A percentile compares a stretch with the other conserved stretches of the same genome.
These are phyloP conservation scores for Mus spretus DNA, from an alignment of 2,797 vertebrate species.

Conservation along the genomic window DNA sequence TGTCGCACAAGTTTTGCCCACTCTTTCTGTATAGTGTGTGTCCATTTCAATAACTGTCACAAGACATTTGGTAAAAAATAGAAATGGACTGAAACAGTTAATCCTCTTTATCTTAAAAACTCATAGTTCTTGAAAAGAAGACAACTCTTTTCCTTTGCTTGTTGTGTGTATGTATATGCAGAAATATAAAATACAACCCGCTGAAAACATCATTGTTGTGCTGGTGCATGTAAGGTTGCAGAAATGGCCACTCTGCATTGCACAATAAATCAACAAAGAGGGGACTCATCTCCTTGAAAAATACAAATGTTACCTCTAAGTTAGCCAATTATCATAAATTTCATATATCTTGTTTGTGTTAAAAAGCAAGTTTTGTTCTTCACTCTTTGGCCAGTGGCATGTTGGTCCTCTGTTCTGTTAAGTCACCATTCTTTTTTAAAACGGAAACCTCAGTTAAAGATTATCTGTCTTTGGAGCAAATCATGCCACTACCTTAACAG, in stretches of 20 bases:
- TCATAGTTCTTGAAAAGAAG: conserved; percentile 43
- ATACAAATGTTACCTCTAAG: conserved; percentile 4
- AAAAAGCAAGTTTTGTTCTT: conserved; percentile 48
- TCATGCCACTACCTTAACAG: not conserved
- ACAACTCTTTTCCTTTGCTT: not conserved
- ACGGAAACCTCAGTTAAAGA: conserved; percentile 63
- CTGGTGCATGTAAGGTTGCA: no score
- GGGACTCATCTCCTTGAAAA: not conserved
- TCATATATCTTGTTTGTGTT: not conserved
- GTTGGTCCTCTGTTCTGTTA: conserved; percentile 17
- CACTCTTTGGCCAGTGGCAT: not conserved
- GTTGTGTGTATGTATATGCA: not conserved
- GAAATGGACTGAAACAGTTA: conserved; percentile 47
- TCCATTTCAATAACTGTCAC: conserved; percentile 5
- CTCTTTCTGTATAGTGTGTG: not conserved
- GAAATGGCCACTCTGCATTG: not conserved
- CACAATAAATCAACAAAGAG: not conserved
- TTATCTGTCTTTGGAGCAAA: not conserved
- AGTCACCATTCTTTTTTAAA: conserved; percentile 60
- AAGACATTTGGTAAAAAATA: conserved; percentile 57
- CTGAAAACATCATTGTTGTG: not conserved
- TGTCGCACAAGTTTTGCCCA: not conserved
- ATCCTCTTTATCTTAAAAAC: conserved; percentile 57
- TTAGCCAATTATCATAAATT: conserved; percentile 36
- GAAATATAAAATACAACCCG: not conserved